A percentile compares a stretch with the other conserved stretches of the same genome.
phyloP scores from a whole-genome alignment of 2,797 vertebrate genomes.

The Selene dorsalis region DNA sequence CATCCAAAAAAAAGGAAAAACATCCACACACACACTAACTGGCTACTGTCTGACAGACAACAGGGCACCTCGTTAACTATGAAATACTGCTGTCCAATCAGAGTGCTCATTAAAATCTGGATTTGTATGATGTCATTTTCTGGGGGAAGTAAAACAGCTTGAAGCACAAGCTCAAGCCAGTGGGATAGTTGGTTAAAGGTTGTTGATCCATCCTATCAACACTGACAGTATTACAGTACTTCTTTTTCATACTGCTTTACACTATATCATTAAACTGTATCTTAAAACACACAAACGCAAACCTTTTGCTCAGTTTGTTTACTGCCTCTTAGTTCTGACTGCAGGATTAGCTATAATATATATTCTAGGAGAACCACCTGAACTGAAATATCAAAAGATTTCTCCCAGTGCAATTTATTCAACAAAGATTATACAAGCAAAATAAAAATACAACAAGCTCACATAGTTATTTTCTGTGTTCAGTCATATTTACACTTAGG shows the following conservation, averaged over 20 bases:
- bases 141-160: constrained; percentile 58
- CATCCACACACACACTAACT: constrained; percentile 10
- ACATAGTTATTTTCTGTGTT: constrained; percentile 37
- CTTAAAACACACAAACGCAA: constrained; percentile 1
- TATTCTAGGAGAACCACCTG: constrained; percentile 6
- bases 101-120: constrained; percentile 67
- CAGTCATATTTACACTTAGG: constrained; percentile 27
- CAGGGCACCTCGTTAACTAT: constrained; percentile 60
- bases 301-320: constrained; percentile 16
- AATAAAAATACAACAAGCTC: constrained; percentile 17
- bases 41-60: constrained; percentile 59
- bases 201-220: constrained; percentile 39
- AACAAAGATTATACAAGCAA: constrained; percentile 6
- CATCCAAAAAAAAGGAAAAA: neutral
- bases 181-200: constrained; percentile 44
- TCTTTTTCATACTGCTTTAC: constrained; percentile 14
- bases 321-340: constrained; percentile 9
- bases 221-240: neutral
- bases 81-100: constrained; percentile 68
- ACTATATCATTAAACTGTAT: constrained; percentile 17
- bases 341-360: constrained; percentile 6
- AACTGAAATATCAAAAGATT: constrained; percentile 13
- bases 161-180: constrained; percentile 46
- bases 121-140: constrained; percentile 60
- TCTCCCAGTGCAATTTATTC: constrained; percentile 3